A percentile compares a stretch with the other conserved stretches of the same genome.
These are phyloP conservation scores for Trichonephila clavata DNA, from an alignment of 1,140 invertebrate species.

Conservation along the genomic window DNA sequence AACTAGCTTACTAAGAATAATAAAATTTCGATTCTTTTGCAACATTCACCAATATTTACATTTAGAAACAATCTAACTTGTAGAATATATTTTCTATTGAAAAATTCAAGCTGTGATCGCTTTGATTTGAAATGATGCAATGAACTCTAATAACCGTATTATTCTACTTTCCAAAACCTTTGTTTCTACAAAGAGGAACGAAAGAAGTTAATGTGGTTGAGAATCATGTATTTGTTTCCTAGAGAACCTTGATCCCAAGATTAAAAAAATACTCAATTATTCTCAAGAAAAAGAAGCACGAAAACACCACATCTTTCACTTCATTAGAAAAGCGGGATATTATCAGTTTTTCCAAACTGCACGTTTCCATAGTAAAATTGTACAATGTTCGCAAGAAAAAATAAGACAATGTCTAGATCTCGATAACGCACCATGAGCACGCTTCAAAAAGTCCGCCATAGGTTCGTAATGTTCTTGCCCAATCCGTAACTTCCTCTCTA, in stretches of 20 bases:
- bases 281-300: neutral
- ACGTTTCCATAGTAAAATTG: neutral
- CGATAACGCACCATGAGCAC: neutral
- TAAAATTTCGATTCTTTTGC: no score
- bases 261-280: neutral
- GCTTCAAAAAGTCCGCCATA: neutral
- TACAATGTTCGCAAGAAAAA: neutral
- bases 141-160: neutral
- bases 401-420: neutral
- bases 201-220: neutral
- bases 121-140: neutral
- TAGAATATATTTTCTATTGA: no score
- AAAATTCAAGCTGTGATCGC: no score
- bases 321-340: neutral
- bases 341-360: neutral
- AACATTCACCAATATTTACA: no score
- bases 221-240: neutral
- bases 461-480: neutral
- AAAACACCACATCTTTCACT: neutral
- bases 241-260: neutral
- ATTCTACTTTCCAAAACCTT: neutral
- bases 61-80: no score
- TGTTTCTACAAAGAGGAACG: neutral
- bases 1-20: no score
- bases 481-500: neutral